phyloP scores from a whole-genome alignment of 2,113 vertebrate genomes.

The Clarias batrachus region DNA sequence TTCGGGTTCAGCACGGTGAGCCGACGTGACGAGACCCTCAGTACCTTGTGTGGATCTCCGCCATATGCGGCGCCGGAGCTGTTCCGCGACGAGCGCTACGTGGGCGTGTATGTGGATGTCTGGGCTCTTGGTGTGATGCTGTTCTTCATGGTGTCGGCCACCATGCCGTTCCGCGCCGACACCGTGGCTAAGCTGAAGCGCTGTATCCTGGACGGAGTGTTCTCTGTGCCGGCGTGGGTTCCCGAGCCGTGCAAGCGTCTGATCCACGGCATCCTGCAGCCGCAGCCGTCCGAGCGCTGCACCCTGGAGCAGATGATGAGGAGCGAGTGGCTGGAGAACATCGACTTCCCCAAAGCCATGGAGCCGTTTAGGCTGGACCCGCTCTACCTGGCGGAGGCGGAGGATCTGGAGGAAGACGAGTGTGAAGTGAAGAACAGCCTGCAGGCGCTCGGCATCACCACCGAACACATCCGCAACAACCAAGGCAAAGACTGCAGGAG shows the following conservation, averaged over 20 bases:
- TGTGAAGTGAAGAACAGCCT: conserved; percentile 80
- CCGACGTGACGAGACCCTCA: conserved; percentile 84
- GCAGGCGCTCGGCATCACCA: conserved; percentile 83
- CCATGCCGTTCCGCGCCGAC: conserved; percentile 93
- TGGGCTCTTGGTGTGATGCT: conserved; percentile 94
- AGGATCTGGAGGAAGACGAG: conserved; percentile 81
- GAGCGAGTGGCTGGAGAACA: conserved; percentile 86
- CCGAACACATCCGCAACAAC: conserved; percentile 88
- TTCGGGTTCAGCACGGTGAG: conserved; percentile 96
- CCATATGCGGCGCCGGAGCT: conserved; percentile 94
- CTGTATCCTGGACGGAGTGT: conserved; percentile 89
- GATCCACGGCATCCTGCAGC: conserved; percentile 84
- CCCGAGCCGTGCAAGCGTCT: conserved; percentile 84
- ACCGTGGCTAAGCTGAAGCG: conserved; percentile 93
- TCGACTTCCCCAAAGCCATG: conserved; percentile 82
- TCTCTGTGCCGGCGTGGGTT: conserved; percentile 76
- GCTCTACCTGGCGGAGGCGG: conserved; percentile 78
- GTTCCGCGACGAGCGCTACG: conserved; percentile 88
- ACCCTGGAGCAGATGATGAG: conserved; percentile 85
- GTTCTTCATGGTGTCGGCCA: conserved; percentile 89
- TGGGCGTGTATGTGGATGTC: conserved; percentile 85
- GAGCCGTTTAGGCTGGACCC: conserved; percentile 88
- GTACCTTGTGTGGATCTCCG: conserved; percentile 95
- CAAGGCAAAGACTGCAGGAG: conserved; percentile 83
- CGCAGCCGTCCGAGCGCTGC: conserved; percentile 78